Evolutionary conservation across 2,888 invertebrate genomes (phyloP).

Genomic region (Thysanoteuthis rhombus): DNA sequence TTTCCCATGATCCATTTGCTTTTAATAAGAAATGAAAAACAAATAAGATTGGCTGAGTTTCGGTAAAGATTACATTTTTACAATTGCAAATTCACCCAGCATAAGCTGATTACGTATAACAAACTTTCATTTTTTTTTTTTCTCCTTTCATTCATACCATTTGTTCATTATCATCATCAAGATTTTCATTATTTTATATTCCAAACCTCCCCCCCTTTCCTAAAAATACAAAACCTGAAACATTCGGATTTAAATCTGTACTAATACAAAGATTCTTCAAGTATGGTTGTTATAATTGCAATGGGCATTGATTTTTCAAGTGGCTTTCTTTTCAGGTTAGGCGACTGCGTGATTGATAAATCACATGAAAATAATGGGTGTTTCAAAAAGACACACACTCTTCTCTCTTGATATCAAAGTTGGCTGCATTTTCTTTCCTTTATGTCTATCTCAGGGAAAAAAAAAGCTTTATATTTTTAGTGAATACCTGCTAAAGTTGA

Average conservation of each 20-base stretch:
- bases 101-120: neutral
- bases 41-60: neutral
- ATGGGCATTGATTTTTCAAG: too few species aligned
- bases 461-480: too few species aligned
- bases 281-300: too few species aligned
- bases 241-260: neutral
- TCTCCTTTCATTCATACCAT: neutral
- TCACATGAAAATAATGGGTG: too few species aligned
- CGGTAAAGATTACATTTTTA: neutral
- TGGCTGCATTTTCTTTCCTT: too few species aligned
- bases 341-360: too few species aligned
- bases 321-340: too few species aligned
- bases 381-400: too few species aligned
- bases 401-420: too few species aligned
- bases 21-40: neutral
- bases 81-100: conserved; percentile 12
- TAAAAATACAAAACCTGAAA: neutral
- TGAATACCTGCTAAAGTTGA: too few species aligned
- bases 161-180: neutral
- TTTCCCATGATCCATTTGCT: neutral
- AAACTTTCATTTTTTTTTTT: neutral
- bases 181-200: too few species aligned
- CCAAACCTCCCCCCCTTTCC: neutral
- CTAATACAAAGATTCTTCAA: neutral
- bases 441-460: too few species aligned